A percentile compares a stretch with the other conserved stretches of the same genome.
Conservation (phyloP, 2,888 invertebrate species). For the Rhagonycha lutea region DNA sequence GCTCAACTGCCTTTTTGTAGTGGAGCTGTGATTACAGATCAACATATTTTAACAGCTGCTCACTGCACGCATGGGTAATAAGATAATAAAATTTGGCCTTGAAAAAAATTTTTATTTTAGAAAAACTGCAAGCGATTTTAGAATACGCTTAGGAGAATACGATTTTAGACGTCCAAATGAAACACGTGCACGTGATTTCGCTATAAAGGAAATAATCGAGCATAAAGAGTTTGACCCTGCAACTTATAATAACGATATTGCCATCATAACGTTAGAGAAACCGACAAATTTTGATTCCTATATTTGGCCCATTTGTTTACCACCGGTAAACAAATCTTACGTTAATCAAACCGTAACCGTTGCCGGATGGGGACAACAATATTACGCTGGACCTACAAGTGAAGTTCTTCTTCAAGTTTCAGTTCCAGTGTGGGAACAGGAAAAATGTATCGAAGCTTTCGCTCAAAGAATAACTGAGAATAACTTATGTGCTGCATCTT, state of each 20-base stretch:
- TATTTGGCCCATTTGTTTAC: slow-evolving; percentile 85
- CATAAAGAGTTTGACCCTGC: slow-evolving; percentile 70
- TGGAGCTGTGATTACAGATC: slow-evolving; percentile 77
- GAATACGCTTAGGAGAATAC: slow-evolving; percentile 80
- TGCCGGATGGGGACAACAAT: slow-evolving; percentile 80
- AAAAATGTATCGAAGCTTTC: slow-evolving; percentile 66
- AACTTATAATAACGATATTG: slow-evolving; percentile 78
- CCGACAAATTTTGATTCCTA: slow-evolving; percentile 74
- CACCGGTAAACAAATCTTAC: slow-evolving; percentile 60
- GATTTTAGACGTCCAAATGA: slow-evolving; percentile 71
- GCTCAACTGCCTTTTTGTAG: slow-evolving; percentile 73
- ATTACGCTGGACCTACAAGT: slow-evolving; percentile 67
- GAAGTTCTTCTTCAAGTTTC: slow-evolving; percentile 74
- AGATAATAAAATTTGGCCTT: not conserved
- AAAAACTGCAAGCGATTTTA: slow-evolving; percentile 63
- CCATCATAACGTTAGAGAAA: slow-evolving; percentile 69
- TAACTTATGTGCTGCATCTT: slow-evolving; percentile 76
- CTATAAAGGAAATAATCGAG: slow-evolving; percentile 65
- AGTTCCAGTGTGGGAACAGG: slow-evolving; percentile 77
- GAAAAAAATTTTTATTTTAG: slow-evolving; percentile 49
- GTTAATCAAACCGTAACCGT: slow-evolving; percentile 68
- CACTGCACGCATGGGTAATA: slow-evolving; percentile 69
- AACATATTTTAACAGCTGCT: slow-evolving; percentile 77
- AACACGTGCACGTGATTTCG: slow-evolving; percentile 71
- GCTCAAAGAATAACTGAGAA: slow-evolving; percentile 68